Base-by-base conservation (phyloP, 2,113 vertebrate species). In the Hypomesus transpacificus region DNA sequence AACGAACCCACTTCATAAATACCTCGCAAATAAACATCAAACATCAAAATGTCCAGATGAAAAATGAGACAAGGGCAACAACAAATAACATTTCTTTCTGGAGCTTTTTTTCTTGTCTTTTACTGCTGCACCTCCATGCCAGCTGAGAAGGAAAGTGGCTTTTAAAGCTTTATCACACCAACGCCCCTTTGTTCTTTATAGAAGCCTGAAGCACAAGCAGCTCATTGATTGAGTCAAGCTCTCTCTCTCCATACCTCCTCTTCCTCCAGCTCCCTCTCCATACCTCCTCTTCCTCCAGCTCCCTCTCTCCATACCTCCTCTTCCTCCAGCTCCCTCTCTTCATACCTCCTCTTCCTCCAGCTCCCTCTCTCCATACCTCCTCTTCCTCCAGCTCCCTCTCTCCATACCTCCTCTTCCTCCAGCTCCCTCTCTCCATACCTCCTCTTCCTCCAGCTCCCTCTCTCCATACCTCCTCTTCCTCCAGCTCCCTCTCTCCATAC, bases 61-160 rank as follows among this genome's bases (percentile, higher is more conserved):
- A 71, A 26, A 64, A 71, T 14, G 39, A 60, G 58, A 51, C 68
- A 67, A 13, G 54, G 9, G 6, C 51, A 53, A 69, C 18, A 71
- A 68, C 74, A 66, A 66, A 76, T n/a, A 70, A 54, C 16, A 51
- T 62, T 46, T 26, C 59, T 34, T 26, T 31, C 34, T 63, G 4
- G 66, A 54, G 53, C 17, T 9, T 64, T 63, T 46, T 13, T 46
- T 46, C 7, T 46, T 21, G 4, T n/a, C 20, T 21, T 64, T 63
- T 34, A 52, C 58, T 20, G 61, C 51, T 14, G 68, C 59, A 63
- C 69, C 70, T 68, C 63, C 26, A 66, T 20, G 26, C 61, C 3
- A 53, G 31, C 52, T 18, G 13, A 51, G 60, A 70, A 61, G 53
- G 61, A 14, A 28, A 21, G n/a, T 34, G n/a, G 31, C 39, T 28